Base-by-base conservation (phyloP, 2,888 invertebrate species). In the Cantharis flavilabris region DNA sequence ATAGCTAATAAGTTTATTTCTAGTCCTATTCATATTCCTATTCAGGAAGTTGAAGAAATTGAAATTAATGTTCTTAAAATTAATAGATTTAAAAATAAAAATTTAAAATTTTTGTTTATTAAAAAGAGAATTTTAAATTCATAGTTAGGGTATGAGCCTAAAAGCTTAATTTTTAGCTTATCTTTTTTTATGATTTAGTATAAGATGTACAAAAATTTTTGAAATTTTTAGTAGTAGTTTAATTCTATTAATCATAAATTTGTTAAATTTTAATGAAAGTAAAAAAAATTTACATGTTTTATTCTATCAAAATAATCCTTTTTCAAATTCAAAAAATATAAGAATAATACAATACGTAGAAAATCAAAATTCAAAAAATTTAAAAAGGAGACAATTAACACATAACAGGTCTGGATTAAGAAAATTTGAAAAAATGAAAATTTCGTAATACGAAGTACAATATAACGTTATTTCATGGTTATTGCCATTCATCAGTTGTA, bases 261-360 rank as follows among this genome's bases (percentile, higher is more conserved):
- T n/a, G n/a, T n/a, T n/a, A n/a, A n/a, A 16, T 16, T 16, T 16
- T 16, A 16, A 16, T 16, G 88, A 89, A 89, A 77, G 82, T 81
- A 26, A 82, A 80, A 18, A 73, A 73, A 69, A 16, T 69, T 83
- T 85, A 90, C 89, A 90, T 90, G 85, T 90, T 88, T 90, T 90
- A 91, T 87, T 90, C 90, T 91, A 91, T 92, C 91, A 92, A 90
- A 90, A 90, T 91, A 91, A 89, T 86, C 91, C 91, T 92, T n/a
- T n/a, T n/a, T n/a, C n/a, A n/a, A n/a, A n/a, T n/a, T n/a, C n/a
- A n/a, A n/a, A n/a, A n/a, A n/a, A n/a, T n/a, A n/a, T n/a, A n/a
- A n/a, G n/a, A n/a, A n/a, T n/a, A n/a, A n/a, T n/a, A n/a, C n/a
- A n/a, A n/a, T n/a, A n/a, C n/a, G n/a, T n/a, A n/a, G n/a, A n/a